Evolutionary conservation across 2,797 vertebrate genomes (phyloP).

Genomic region (Linurgus olivaceus): DNA sequence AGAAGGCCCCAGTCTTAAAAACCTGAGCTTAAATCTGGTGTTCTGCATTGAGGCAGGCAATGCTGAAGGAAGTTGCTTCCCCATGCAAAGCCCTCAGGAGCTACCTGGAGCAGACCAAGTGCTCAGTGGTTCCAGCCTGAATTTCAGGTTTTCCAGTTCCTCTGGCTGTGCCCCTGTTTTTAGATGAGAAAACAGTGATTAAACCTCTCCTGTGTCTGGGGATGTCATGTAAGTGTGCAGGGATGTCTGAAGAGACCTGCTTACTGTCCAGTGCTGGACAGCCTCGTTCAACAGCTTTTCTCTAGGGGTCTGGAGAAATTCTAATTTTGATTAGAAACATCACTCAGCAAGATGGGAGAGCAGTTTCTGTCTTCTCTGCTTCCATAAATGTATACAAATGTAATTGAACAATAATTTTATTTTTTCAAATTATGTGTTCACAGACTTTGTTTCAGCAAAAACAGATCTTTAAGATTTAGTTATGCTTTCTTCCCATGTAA

Average conservation of each 20-base stretch:
- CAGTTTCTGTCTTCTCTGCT: background rate
- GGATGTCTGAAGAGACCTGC: background rate
- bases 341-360: background rate
- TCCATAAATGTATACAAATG: too few species aligned
- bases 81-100: fast-evolving
- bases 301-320: background rate
- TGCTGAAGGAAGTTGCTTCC: background rate
- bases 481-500: background rate
- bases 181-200: background rate
- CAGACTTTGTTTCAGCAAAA: background rate
- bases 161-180: background rate
- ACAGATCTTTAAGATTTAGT: background rate
- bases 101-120: background rate
- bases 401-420: background rate
- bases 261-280: background rate
- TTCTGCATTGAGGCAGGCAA: background rate
- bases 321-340: background rate
- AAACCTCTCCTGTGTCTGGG: background rate
- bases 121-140: background rate
- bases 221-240: fast-evolving
- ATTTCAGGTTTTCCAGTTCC: background rate
- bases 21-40: background rate
- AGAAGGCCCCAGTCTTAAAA: background rate
- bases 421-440: background rate
- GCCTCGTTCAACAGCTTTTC: background rate